Conservation (phyloP, 2,888 invertebrate genomes). For the Metacarcinus magister region DNA sequence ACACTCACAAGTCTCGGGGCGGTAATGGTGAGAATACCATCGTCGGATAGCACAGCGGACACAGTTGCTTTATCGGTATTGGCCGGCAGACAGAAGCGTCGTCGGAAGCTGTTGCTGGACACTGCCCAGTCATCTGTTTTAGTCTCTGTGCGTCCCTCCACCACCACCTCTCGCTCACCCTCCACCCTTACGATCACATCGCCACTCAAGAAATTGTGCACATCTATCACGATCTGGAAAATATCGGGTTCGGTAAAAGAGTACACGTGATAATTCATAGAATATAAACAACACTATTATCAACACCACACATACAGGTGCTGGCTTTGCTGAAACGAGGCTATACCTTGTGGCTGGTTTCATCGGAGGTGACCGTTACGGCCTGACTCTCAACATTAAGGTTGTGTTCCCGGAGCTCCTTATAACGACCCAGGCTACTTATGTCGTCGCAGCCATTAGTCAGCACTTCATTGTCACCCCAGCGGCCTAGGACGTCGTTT, state of each 20-base stretch:
- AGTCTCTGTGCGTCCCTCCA: conserved; percentile 75
- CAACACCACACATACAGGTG: background rate
- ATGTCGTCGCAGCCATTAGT: background rate
- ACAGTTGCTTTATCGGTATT: conserved; percentile 64
- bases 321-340: no score
- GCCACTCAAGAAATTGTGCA: conserved; percentile 79
- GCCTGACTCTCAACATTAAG: conserved; percentile 73
- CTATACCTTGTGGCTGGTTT: conserved; percentile 71
- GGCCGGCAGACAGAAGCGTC: conserved; percentile 71
- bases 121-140: conserved; percentile 46
- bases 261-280: background rate
- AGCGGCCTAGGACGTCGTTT: conserved; percentile 62
- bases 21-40: conserved; percentile 51
- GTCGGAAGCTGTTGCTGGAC: conserved; percentile 74
- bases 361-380: conserved; percentile 68
- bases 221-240: conserved; percentile 80
- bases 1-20: conserved; percentile 16
- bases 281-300: background rate
- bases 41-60: conserved; percentile 58
- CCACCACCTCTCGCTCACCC: conserved; percentile 74
- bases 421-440: background rate
- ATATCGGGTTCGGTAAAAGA: background rate
- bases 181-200: conserved; percentile 78
- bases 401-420: conserved; percentile 60
- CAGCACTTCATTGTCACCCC: background rate